A percentile compares a stretch with the other conserved stretches of the same genome.
phyloP scores from a whole-genome alignment of 2,113 vertebrate genomes.

The Entomyzon cyanotis region DNA sequence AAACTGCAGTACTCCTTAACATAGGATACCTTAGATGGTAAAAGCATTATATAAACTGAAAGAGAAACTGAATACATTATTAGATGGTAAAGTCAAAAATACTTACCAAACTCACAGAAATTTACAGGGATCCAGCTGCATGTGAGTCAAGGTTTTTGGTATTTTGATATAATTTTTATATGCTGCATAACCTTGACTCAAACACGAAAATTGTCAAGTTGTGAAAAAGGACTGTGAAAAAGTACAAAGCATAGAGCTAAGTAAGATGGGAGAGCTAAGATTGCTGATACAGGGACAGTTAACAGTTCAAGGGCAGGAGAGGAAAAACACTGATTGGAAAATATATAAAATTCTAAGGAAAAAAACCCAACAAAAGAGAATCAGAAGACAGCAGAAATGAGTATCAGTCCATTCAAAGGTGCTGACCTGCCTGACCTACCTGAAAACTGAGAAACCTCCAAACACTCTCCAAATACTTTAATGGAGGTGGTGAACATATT shows the following conservation, averaged over 20 bases:
- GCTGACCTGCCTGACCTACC: fast-evolving
- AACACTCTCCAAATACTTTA: neutral
- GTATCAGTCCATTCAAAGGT: neutral
- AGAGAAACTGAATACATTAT: neutral
- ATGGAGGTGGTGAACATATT: neutral
- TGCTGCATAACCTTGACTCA: neutral
- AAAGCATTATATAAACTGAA: neutral
- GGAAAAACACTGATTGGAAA: neutral
- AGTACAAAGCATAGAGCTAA: neutral
- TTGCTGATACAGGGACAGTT: neutral
- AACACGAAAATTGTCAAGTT: neutral
- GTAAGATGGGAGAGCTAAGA: neutral
- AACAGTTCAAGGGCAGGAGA: neutral
- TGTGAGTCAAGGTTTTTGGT: neutral
- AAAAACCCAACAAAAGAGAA: neutral
- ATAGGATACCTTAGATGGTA: neutral
- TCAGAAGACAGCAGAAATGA: neutral
- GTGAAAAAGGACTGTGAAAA: neutral
- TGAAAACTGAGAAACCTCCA: neutral
- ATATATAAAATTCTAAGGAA: neutral
- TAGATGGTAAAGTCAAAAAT: neutral
- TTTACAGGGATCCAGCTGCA: fast-evolving
- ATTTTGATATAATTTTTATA: neutral
- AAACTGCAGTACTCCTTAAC: neutral
- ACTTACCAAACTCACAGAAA: neutral